Evolutionary conservation across 2,113 vertebrate genomes (phyloP), one percentile per base, ranked within the genome.

Genomic region (Nothocercus julius): DNA sequence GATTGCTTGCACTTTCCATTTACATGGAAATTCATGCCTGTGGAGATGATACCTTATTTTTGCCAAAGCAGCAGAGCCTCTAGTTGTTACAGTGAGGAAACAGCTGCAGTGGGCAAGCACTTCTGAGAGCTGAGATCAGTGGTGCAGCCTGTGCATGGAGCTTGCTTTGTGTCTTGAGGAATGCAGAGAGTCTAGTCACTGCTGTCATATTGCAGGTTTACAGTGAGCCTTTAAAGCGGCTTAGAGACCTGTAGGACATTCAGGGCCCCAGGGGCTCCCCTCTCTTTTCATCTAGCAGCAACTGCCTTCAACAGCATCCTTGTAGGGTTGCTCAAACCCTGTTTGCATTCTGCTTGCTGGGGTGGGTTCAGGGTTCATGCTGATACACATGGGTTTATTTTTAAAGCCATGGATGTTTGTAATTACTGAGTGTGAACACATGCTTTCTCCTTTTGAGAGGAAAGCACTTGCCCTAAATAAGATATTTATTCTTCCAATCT

Each of bases 391-490:
- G 49, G 49, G 30, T 42, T 87, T 87, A 38, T 91, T 95, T 70
- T 81, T 56, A 44, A 81, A 83, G 67, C 12, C 36, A 32, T 32
- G 66, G 61, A 61, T 94, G 94, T 90, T 93, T 89, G 89, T 82
- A 82, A 82, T 96, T 93, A 93, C 76, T 70, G 69, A 97, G 81
- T 82, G 94, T 84, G 88, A 97, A 85, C 94, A 95, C 84, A 91
- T 97, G 95, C 94, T 79, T 76, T 53, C 86, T 72, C 34, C 70
- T 74, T 38, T 69, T 90, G 90, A 67, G 86, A 91, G 89, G 87
- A 59, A 82, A 91, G 85, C 70, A 68, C 83, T 77, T 62, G 27
- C 27, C 40, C 42, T 84, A 93, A 80, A 96, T 70, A 75, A 94
- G 94, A 87, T 73, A 79, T 91, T 95, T 94, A 94, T 94, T 84